phyloP scores from a whole-genome alignment of 2,888 invertebrate genomes.

The Sphinx pinastri region DNA sequence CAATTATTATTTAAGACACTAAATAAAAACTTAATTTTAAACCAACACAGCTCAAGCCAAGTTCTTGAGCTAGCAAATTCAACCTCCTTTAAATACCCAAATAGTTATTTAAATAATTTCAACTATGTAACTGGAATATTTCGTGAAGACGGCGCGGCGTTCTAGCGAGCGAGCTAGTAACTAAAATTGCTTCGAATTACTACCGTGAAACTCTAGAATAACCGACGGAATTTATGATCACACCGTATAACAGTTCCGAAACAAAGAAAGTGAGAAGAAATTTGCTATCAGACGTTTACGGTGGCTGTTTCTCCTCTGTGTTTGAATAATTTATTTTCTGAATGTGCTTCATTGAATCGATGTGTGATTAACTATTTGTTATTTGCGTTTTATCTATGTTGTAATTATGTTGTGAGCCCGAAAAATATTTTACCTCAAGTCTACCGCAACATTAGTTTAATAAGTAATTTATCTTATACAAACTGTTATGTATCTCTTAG shows the following conservation, averaged over 20 bases:
- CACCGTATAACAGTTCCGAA: conserved; percentile 36
- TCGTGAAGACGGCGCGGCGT: conserved; percentile 12
- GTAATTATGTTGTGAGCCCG: too few relatives aligned
- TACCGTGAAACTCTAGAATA: conserved; percentile 36
- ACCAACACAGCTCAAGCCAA: neutral
- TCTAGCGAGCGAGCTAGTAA: conserved; percentile 28
- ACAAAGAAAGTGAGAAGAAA: conserved; percentile 38
- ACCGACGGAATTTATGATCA: conserved; percentile 35
- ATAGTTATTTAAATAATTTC: conserved; percentile 17
- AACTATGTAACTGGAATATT: conserved; percentile 21
- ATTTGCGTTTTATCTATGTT: too few relatives aligned
- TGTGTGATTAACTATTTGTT: too few relatives aligned
- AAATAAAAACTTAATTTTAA: too few relatives aligned
- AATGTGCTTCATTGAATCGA: too few relatives aligned
- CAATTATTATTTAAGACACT: too few relatives aligned
- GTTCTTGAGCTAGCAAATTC: neutral
- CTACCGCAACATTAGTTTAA: too few relatives aligned
- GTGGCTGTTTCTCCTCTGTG: neutral
- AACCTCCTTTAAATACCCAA: conserved; percentile 4
- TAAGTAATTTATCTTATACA: too few relatives aligned
- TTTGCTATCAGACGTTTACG: neutral
- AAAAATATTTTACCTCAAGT: too few relatives aligned
- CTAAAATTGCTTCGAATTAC: conserved; percentile 35
- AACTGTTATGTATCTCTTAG: too few relatives aligned
- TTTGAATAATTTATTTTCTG: neutral